phyloP scores from a whole-genome alignment of 2,797 vertebrate species.

The Neomorphus geoffroyi region DNA sequence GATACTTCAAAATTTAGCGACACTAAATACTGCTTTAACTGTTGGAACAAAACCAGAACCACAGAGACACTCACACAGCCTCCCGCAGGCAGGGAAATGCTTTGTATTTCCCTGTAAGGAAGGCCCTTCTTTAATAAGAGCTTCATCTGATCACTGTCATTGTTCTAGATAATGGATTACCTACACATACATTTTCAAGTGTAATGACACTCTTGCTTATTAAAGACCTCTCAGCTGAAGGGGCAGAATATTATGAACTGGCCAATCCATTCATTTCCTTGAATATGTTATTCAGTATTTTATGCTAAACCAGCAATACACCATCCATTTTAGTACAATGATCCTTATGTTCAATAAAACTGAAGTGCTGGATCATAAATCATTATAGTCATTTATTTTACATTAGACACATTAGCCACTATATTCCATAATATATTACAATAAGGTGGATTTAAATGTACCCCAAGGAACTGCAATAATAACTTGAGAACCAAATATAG shows the following conservation, averaged over 20 bases:
- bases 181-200: slow-evolving; percentile 84
- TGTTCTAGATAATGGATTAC: slow-evolving; percentile 81
- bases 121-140: slow-evolving; percentile 69
- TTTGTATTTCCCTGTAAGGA: slow-evolving; percentile 44
- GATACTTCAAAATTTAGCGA: not conserved
- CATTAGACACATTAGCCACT: slow-evolving; percentile 87
- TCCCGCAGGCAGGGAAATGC: slow-evolving; percentile 28
- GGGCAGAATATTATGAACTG: slow-evolving; percentile 87
- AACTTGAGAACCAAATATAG: slow-evolving; percentile 85
- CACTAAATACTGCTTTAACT: not conserved
- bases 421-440: slow-evolving; percentile 88
- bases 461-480: slow-evolving; percentile 86
- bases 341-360: slow-evolving; percentile 89
- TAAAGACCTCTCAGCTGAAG: slow-evolving; percentile 86
- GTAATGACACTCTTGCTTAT: slow-evolving; percentile 85
- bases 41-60: not conserved
- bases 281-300: slow-evolving; percentile 86
- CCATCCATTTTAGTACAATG: slow-evolving; percentile 88
- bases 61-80: not conserved
- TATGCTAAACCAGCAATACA: slow-evolving; percentile 86
- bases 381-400: slow-evolving; percentile 86
- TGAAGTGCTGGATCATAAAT: slow-evolving; percentile 86
- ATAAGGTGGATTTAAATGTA: slow-evolving; percentile 88
- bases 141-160: slow-evolving; percentile 76
- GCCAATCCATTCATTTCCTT: slow-evolving; percentile 84